Evolutionary conservation across 1,140 invertebrate genomes (phyloP), one percentile per base, ranked within the genome.

Genomic region (Drosophila bipectinata): DNA sequence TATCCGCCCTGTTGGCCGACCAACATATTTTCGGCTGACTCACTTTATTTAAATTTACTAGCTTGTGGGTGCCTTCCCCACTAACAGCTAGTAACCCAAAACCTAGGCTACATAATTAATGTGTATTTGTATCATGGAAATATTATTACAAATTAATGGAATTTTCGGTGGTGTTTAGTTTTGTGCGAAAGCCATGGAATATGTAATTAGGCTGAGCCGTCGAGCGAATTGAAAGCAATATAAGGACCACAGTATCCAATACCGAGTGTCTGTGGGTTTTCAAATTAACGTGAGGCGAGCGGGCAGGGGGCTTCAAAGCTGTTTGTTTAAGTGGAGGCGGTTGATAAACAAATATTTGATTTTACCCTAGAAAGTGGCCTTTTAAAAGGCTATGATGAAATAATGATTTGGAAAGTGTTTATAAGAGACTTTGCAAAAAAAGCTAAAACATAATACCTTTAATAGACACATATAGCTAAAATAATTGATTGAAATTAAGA

Each of bases 141-240:
- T 80, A 85, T 73, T 80, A 84, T 73, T 81, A 77, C 52, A 66
- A 80, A 85, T 84, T 84, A 80, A 84, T 80, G 81, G 52, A 56
- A 55, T 72, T 69, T 73, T 69, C 72, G 54, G 59, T 67, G 77
- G 67, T 67, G 80, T 72, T 81, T 73, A 72, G 78, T 73, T 81
- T 52, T 68, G 77, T 60, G 76, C 73, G 55, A 82, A 68, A 77
- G 62, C 74, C 72, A 61, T 76, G 74, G 74, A 84, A 80, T 84
- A 72, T 80, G 75, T 80, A 80, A 85, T 84, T 80, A 85, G 72
- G 62, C 51, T 59, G 66, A 64, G 59, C 62, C 66, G 49, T 68
- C 63, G 63, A 67, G 79, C 56, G 62, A 76, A 79, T 66, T 72
- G 80, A 68, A 69, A 49, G 51, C 62, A 77, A 47, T 37, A 49